Evolutionary conservation across 1,140 invertebrate genomes (phyloP).

Genomic region (Colletes latitarsis): DNA sequence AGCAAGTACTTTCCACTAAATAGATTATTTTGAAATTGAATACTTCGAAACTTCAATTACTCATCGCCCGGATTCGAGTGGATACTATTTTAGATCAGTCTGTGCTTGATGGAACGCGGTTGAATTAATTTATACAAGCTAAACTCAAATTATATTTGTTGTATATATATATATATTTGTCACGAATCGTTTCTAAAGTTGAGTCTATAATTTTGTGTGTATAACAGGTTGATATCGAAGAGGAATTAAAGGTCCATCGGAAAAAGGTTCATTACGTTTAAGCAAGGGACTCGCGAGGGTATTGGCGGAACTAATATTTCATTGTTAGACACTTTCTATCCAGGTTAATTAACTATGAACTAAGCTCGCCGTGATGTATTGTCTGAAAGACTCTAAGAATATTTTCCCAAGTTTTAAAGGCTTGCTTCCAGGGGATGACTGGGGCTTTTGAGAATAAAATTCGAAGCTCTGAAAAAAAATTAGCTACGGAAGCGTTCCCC

Average conservation of each 20-base stretch:
- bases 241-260: neutral
- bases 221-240: neutral
- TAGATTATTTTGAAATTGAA: neutral
- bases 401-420: constrained; percentile 29
- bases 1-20: neutral
- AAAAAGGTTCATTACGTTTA: neutral
- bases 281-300: neutral
- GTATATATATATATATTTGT: too few relatives aligned
- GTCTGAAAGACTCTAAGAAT: neutral
- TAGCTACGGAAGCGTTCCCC: neutral
- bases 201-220: neutral
- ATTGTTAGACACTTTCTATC: constrained; percentile 16
- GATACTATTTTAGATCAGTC: neutral
- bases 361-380: neutral
- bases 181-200: neutral
- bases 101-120: neutral
- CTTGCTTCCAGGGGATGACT: too few relatives aligned
- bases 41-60: neutral
- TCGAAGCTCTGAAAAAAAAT: neutral
- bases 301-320: constrained; percentile 15
- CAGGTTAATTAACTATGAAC: constrained; percentile 21
- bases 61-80: neutral
- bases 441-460: constrained; percentile 16
- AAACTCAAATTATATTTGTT: neutral
- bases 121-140: neutral